Base-by-base conservation (phyloP, 2,113 vertebrate species). In the Nanorana parkeri region DNA sequence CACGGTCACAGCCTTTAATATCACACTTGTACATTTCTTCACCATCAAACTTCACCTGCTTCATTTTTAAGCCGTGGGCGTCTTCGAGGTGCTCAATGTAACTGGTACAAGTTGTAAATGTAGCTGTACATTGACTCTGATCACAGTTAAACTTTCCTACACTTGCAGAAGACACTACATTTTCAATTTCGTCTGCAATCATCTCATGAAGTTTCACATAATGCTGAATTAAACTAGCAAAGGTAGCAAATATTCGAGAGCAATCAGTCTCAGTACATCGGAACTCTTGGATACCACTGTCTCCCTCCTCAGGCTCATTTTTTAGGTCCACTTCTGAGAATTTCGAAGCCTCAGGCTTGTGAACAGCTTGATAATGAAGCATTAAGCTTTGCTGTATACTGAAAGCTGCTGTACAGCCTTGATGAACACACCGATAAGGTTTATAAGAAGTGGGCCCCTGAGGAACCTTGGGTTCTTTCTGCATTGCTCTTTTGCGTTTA, bases 361-460 rank as follows among this genome's bases (percentile, higher is more conserved):
- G 97, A 56, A 99, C 94, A 32, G 96, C 95, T 74, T 96, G 95
- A 86, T 99, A 99, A 87, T 99, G 97, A 68, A 99, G 96, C 85
- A 99, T 99, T 54, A 99, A 87, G 84, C 98, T 99, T 29, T 98
- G 97, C 0, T 99, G 97, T 86, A 99, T 96, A 0, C 97, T 97
- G 84, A 99, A 99, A 20, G 97, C 97, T 0, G 97, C 97, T 55
- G 94, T 92, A 77, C 97, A 99, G 29, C 95, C 96, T 85, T 98
- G 95, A 84, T 99, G 97, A 77, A 99, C 96, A 0, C 97, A 99
- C 0, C 95, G 89, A 77, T 99, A 99, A 0, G 97, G 97, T 88
- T 95, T 94, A 32, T 97, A 98, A 0, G 94, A 94, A 85, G 92
- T 98, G 20, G 92, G 92, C 0, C 69, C 77, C 8, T 93, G 85